phyloP scores from a whole-genome alignment of 1,140 invertebrate species.

The Pteromalus puparum region DNA sequence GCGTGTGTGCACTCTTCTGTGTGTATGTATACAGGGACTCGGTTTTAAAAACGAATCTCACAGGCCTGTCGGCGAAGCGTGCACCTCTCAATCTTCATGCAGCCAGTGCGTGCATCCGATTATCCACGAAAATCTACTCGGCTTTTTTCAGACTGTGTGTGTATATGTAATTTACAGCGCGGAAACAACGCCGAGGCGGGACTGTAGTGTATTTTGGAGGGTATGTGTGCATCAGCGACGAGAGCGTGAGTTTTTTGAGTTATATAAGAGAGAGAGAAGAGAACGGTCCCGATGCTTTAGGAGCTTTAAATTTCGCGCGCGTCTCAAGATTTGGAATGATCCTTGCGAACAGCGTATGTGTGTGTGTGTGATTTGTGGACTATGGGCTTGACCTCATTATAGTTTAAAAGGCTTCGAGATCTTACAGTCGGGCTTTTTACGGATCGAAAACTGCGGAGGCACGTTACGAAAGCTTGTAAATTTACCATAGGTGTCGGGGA shows the following conservation, averaged over 20 bases:
- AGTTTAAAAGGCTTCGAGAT: neutral
- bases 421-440: too few species aligned
- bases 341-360: neutral
- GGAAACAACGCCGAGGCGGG: neutral
- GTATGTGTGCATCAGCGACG: neutral
- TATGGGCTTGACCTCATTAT: neutral
- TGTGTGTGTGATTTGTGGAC: neutral
- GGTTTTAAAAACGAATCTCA: neutral
- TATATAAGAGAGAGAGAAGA: neutral
- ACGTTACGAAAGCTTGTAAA: too few species aligned
- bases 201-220: neutral
- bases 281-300: neutral
- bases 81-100: neutral
- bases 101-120: neutral
- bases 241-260: neutral
- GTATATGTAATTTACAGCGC: slow-evolving; percentile 1
- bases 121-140: neutral
- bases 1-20: neutral
- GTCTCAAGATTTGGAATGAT: neutral
- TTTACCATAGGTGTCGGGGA: too few species aligned
- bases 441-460: too few species aligned
- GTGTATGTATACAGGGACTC: neutral
- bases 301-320: neutral
- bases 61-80: neutral
- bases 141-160: neutral